Base-by-base conservation (phyloP, 1,140 invertebrate genomes). In the Drosophila tsacasi region DNA sequence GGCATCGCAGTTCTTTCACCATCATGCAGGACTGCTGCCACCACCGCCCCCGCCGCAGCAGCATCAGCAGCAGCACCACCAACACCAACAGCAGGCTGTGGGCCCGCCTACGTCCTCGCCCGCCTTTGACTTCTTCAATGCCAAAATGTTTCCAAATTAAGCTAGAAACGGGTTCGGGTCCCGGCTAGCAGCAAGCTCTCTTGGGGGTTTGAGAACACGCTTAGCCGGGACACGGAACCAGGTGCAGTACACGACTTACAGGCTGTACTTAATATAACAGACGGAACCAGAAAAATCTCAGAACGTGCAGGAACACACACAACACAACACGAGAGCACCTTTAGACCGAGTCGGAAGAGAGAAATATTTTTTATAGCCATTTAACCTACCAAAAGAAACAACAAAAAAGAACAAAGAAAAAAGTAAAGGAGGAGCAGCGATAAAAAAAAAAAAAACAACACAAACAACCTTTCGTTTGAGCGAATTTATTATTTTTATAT, bases 401-500 rank as follows among this genome's bases (percentile, higher is more conserved):
- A 19, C 19, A 8, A 35, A 13, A 19, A 30, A 2, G 12, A 39
- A 19, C 0, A 7, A 4, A 27, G n/a, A 3, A 15, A 39, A 23
- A 13, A 10, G 7, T 23, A 39, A 57, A 25, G 54, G 35, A 57
- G 54, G 15, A 67, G 57, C n/a, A 67, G 42, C 42, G 47, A 59
- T 40, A 23, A n/a, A n/a, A n/a, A n/a, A n/a, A n/a, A n/a, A 76
- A 39, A 42, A 55, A 50, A 40, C 9, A 10, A 47, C 17, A 66
- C 35, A 10, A 49, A 44, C 63, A 91, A 89, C 83, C 81, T 91
- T 91, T 91, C 89, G 84, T 83, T 85, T 49, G 58, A 92, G 67
- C 76, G 84, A 92, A 91, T 91, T 91, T 91, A 91, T 90, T 91
- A 87, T 80, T 87, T 75, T 69, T 76, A 69, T 72, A 66, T 63